These are phyloP conservation scores for Formica selysi DNA, from an alignment of 1,140 invertebrate genomes.

Conservation along the genomic window DNA sequence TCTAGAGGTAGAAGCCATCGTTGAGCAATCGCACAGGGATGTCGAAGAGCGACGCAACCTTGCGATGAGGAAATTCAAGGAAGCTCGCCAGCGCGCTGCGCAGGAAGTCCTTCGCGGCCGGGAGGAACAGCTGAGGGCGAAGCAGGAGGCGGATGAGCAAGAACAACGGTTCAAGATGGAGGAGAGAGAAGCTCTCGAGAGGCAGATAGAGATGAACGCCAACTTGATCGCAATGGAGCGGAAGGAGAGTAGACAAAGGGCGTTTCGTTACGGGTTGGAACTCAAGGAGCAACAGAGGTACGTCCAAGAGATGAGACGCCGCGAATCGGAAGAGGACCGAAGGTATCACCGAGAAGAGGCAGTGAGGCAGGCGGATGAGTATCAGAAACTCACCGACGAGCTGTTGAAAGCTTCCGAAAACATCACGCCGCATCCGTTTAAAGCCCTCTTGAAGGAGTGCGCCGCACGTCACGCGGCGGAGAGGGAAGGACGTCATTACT, in stretches of 20 bases:
- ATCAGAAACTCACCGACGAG: constrained; percentile 65
- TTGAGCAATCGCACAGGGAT: constrained; percentile 59
- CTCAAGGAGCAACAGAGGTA: constrained; percentile 70
- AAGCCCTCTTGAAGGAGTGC: constrained; percentile 69
- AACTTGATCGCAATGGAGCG: constrained; percentile 43
- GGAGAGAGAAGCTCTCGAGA: constrained; percentile 66
- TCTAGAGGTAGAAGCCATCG: constrained; percentile 64
- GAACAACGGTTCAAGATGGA: constrained; percentile 40
- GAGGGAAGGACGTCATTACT: constrained; percentile 65
- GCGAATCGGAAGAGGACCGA: constrained; percentile 62
- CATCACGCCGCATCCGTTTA: constrained; percentile 74
- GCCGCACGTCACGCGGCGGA: constrained; percentile 63
- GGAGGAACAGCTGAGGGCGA: constrained; percentile 68
- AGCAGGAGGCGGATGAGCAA: constrained; percentile 32
- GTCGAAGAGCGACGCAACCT: constrained; percentile 51
- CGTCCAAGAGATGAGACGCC: constrained; percentile 20
- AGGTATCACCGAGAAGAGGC: constrained; percentile 16
- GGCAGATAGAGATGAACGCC: constrained; percentile 67
- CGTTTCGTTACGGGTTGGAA: constrained; percentile 67
- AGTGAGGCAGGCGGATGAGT: constrained; percentile 62
- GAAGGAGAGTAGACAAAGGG: constrained; percentile 54
- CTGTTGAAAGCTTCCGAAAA: constrained; percentile 72
- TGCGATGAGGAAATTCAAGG: constrained; percentile 58
- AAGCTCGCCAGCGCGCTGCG: constrained; percentile 49
- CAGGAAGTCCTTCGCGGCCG: constrained; percentile 65